Evolutionary conservation across 2,797 vertebrate genomes (phyloP), one percentile per base, ranked within the genome.

Genomic region (Falco novaeseelandiae): DNA sequence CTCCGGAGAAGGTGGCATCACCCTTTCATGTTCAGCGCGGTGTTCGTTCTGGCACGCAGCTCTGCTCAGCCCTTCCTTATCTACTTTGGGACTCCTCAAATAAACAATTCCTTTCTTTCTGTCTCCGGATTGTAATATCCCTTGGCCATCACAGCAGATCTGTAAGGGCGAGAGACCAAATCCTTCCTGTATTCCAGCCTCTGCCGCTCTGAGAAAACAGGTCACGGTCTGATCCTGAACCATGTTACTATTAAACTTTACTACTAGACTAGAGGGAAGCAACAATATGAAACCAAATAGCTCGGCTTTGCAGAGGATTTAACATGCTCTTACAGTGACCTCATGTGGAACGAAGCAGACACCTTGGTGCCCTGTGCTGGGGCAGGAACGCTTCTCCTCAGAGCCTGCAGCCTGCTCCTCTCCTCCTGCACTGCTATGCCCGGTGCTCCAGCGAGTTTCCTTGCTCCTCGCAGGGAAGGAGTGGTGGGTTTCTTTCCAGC

Each of bases 261-360:
- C 77, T 59, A 4, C 70, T 89, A 59, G 80, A 84, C 58, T 34
- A 14, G 84, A 66, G 55, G 69, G 72, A 76, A 69, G 87, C 55
- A 82, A 52, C 69, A 63, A 12, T n/a, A 61, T 54, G 79, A 82
- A 70, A 54, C 59, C 79, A 20, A 66, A 11, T 0, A 63, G 66
- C 73, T 92, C 0, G 3, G 83, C 73, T 77, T 57, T 89, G 77
- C 48, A 73, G 6, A 67, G 92, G 82, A 58, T 91, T 93, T 95
- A 87, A 32, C 20, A 0, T 77, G 92, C 95, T 96, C 93, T 94
- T 73, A 96, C 55, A 97, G 91, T 97, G 96, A 96, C 96, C 95
- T 96, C 96, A 54, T 96, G 93, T 97, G 95, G 96, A 97, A 77
- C 89, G 70, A 66, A 78, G 66, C 93, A 66, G 85, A 14, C 11